Evolutionary conservation across 2,888 invertebrate genomes (phyloP).

Genomic region (Leucoma salicis): DNA sequence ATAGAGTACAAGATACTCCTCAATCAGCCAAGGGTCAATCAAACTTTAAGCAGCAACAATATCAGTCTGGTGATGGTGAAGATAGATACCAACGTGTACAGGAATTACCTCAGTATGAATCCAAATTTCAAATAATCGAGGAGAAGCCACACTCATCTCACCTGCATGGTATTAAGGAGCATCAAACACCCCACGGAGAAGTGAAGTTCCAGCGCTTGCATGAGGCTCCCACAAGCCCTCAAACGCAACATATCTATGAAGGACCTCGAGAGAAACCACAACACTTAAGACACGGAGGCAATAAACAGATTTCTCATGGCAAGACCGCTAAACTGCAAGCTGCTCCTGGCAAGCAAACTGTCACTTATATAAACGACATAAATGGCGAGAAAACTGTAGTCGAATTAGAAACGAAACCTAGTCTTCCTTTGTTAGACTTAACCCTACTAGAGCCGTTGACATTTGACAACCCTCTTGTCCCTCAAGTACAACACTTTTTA

Average conservation of each 20-base stretch:
- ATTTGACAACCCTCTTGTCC: conserved; percentile 71
- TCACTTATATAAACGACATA: conserved; percentile 50
- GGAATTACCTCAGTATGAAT: conserved; percentile 10
- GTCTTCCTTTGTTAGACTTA: conserved; percentile 62
- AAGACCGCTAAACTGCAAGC: conserved; percentile 45
- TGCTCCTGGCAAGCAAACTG: conserved; percentile 45
- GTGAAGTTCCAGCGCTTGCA: conserved; percentile 27
- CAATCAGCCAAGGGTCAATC: not conserved
- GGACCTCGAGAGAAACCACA: conserved; percentile 14
- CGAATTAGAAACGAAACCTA: conserved; percentile 59
- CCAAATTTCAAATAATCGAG: conserved; percentile 14
- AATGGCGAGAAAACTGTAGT: conserved; percentile 64
- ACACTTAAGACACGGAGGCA: conserved; percentile 22
- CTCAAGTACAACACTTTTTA: conserved; percentile 74
- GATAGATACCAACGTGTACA: conserved; percentile 2
- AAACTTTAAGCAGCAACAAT: not conserved
- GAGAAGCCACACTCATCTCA: conserved; percentile 11
- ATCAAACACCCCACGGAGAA: conserved; percentile 8
- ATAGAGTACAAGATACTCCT: conserved; percentile 13
- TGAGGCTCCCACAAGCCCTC: conserved; percentile 15
- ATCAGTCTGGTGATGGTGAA: not conserved
- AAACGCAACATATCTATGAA: conserved; percentile 20
- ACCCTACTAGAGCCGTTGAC: conserved; percentile 69
- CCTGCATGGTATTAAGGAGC: conserved; percentile 15
- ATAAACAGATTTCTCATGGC: conserved; percentile 25